These are phyloP conservation scores for Xenopus laevis DNA, from an alignment of 2,113 vertebrate species.

Conservation along the genomic window DNA sequence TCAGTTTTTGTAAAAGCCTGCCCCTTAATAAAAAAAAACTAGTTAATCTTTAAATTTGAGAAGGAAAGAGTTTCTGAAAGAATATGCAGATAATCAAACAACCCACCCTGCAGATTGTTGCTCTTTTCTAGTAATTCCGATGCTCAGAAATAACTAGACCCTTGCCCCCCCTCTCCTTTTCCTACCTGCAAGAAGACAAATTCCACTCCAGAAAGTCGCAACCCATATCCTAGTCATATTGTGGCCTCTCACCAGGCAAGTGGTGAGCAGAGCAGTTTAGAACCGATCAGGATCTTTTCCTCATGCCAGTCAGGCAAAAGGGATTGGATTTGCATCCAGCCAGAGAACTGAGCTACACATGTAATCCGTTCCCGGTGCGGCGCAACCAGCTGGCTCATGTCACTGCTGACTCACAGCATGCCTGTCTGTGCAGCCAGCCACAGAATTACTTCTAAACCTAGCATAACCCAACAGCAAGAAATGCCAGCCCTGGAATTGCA, in stretches of 20 bases:
- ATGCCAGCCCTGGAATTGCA: background rate
- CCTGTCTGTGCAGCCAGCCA: background rate
- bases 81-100: too few species aligned
- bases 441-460: background rate
- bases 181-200: slow-evolving; percentile 70
- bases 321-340: slow-evolving; percentile 65
- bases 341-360: slow-evolving; percentile 54
- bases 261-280: slow-evolving; percentile 39
- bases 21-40: too few species aligned
- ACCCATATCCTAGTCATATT: slow-evolving; percentile 59
- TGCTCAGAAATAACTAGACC: too few species aligned
- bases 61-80: too few species aligned
- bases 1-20: too few species aligned
- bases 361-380: slow-evolving; percentile 64
- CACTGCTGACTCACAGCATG: slow-evolving; percentile 62
- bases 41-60: too few species aligned
- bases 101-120: too few species aligned
- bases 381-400: slow-evolving; percentile 76
- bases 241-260: slow-evolving; percentile 47
- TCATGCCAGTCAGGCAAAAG: slow-evolving; percentile 60
- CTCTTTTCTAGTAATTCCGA: too few species aligned
- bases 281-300: slow-evolving; percentile 7
- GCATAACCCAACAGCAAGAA: background rate
- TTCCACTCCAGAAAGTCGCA: slow-evolving; percentile 55
- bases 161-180: too few species aligned